phyloP scores from a whole-genome alignment of 2,797 vertebrate genomes.

The Schizopygopsis malacanthus region DNA sequence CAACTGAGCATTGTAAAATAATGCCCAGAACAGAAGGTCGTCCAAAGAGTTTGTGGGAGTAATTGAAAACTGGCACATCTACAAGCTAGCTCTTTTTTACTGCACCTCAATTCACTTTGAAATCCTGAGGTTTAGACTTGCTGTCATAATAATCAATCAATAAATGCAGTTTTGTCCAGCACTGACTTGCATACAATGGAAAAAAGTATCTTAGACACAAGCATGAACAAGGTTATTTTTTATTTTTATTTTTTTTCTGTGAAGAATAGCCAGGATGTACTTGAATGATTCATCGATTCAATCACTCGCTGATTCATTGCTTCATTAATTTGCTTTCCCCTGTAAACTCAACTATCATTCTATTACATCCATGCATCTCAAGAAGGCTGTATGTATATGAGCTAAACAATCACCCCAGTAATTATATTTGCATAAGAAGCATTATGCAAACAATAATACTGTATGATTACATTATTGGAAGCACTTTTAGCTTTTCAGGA shows the following conservation, averaged over 20 bases:
- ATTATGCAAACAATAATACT: slow-evolving; percentile 7
- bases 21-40: slow-evolving; percentile 14
- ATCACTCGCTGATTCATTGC: neutral
- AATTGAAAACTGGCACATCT: slow-evolving; percentile 21
- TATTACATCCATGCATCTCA: neutral
- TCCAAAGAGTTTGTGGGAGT: slow-evolving; percentile 7
- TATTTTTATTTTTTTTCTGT: neutral
- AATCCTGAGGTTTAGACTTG: neutral
- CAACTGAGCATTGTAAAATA: slow-evolving; percentile 1
- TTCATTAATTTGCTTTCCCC: neutral
- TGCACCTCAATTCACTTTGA: neutral
- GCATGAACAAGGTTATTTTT: neutral
- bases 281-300: neutral
- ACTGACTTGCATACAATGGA: neutral
- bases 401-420: slow-evolving; percentile 27
- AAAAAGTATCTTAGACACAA: neutral
- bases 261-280: neutral
- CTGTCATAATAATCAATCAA: neutral
- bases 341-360: neutral
- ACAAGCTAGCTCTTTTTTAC: slow-evolving; percentile 18
- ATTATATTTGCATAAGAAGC: neutral
- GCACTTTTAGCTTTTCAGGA: slow-evolving; percentile 64
- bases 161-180: neutral
- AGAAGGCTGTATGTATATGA: neutral
- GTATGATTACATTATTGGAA: slow-evolving; percentile 52